Percentiles rank a stretch among this genome's conserved stretches.
Evolutionary conservation across 92 coral and sea anemone species (phyloP).

Genomic region (Virgularia gustaviana): DNA sequence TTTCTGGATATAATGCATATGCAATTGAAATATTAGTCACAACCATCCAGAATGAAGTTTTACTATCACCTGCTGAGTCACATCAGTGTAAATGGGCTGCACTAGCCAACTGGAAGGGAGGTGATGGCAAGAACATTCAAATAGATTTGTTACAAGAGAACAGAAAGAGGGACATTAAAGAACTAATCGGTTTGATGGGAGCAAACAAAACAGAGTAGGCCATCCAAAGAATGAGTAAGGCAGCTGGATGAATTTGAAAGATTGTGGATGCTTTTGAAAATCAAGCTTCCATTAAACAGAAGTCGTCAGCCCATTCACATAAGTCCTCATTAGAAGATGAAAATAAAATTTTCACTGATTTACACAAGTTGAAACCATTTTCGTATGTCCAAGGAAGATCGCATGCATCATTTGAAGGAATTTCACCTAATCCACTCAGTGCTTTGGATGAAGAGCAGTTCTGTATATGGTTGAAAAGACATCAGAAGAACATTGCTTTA

Average conservation of each 20-base stretch:
- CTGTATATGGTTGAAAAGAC: no score
- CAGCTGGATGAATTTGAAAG: conserved; percentile 9
- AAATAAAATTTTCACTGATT: neutral
- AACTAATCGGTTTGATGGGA: conserved; percentile 18
- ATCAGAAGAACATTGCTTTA: no score
- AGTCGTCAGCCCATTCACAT: conserved; percentile 13
- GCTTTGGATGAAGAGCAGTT: no score
- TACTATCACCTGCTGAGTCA: conserved; percentile 24
- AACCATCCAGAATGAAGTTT: conserved; percentile 8
- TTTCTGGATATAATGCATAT: conserved; percentile 18
- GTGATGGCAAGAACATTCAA: no score
- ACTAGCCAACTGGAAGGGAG: conserved; percentile 3
- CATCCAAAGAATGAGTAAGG: conserved; percentile 1
- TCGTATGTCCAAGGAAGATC: neutral
- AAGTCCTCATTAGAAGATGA: conserved; percentile 13
- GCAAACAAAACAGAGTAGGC: conserved; percentile 30
- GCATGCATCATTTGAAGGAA: conserved; percentile 29
- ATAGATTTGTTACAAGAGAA: no score
- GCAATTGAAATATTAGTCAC: conserved; percentile 10
- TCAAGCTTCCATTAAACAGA: neutral
- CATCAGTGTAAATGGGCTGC: conserved; percentile 19
- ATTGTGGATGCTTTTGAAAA: conserved; percentile 12
- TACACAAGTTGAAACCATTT: conserved; percentile 12
- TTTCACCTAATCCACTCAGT: no score
- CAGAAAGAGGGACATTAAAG: conserved; percentile 18